Evolutionary conservation across 53 echinoderm and acorn worm genomes (phyloP).

Genomic region (Henricia sp.): DNA sequence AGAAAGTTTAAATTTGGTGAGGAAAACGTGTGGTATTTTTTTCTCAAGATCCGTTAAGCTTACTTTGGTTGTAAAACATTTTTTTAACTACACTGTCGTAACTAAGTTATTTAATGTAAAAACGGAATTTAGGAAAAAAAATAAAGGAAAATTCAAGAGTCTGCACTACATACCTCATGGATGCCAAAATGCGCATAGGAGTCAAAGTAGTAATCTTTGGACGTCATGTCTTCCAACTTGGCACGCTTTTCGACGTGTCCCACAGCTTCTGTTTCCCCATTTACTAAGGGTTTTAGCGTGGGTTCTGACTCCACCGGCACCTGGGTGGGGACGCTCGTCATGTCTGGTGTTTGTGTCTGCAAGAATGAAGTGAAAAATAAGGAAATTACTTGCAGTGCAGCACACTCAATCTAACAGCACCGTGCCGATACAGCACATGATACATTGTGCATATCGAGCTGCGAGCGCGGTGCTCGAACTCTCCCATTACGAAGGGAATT

Average conservation of each 20-base stretch:
- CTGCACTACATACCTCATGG: conserved; percentile 97
- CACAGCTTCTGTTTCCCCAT: conserved; percentile 40
- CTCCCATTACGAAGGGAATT: too few species aligned
- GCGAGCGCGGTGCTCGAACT: too few species aligned
- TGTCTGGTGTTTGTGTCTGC: conserved; percentile 54
- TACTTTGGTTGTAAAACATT: too few species aligned
- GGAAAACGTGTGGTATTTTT: too few species aligned
- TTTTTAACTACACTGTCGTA: too few species aligned
- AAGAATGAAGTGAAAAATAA: background rate
- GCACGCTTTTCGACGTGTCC: conserved; percentile 64
- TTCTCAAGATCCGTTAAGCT: too few species aligned
- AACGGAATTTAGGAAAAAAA: background rate
- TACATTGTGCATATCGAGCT: too few species aligned
- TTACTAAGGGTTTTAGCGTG: conserved; percentile 30
- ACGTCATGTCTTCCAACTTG: conserved; percentile 88
- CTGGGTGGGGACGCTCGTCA: background rate
- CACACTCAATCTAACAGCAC: too few species aligned
- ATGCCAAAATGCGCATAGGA: conserved; percentile 99
- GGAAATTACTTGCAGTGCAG: too few species aligned
- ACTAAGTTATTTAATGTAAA: background rate
- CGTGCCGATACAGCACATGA: too few species aligned
- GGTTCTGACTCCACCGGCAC: background rate
- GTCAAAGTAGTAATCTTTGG: conserved; percentile 98
- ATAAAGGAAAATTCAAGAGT: background rate
- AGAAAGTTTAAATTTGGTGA: too few species aligned